Conservation (phyloP, 92 coral and sea anemone genomes). For the Porites cylindrica region DNA sequence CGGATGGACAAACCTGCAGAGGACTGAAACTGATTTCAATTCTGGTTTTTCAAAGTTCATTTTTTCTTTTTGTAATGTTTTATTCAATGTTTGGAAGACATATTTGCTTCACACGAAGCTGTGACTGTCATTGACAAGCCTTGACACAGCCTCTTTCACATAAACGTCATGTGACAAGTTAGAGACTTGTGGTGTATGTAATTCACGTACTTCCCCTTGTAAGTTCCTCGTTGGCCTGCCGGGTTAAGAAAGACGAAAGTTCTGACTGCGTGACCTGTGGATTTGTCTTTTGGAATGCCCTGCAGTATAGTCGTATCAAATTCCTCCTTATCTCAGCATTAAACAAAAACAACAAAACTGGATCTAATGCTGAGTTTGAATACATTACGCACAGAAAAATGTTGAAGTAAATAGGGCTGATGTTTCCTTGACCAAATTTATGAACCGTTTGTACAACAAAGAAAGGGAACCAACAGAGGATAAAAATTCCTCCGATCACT, state of each 20-base stretch:
- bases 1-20: no score
- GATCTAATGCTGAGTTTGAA: conserved; percentile 93
- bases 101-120: no score
- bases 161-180: not conserved
- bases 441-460: conserved; percentile 92
- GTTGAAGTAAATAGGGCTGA: conserved; percentile 83
- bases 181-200: not conserved
- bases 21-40: no score
- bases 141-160: not conserved
- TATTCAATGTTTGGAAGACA: no score
- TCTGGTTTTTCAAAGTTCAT: no score
- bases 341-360: conserved; percentile 76
- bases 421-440: conserved; percentile 79
- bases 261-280: conserved; percentile 24
- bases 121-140: no score
- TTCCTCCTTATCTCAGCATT: conserved; percentile 87
- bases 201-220: not conserved
- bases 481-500: conserved; percentile 93
- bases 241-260: conserved; percentile 28
- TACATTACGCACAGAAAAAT: conserved; percentile 93
- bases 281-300: conserved; percentile 41
- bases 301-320: conserved; percentile 67
- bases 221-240: not conserved
- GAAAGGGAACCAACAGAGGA: conserved; percentile 97
- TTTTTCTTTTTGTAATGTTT: no score